Evolutionary conservation across 2,113 vertebrate species (phyloP).

Genomic region (Cyprinodon brontotheroides): DNA sequence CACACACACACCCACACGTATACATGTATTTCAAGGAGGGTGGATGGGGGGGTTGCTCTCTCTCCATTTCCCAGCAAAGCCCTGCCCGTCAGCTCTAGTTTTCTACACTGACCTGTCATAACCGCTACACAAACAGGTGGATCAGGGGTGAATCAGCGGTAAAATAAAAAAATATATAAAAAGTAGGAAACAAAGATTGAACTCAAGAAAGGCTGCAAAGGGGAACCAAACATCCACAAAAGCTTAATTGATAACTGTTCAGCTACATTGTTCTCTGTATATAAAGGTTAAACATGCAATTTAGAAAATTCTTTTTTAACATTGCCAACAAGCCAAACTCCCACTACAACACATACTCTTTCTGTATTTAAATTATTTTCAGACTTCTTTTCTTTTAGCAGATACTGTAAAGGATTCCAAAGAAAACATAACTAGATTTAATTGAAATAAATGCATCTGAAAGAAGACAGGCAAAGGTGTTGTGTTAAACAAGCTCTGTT

Average conservation of each 20-base stretch:
- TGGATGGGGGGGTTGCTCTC: constrained; percentile 32
- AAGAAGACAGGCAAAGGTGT: constrained; percentile 15
- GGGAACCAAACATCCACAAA: constrained; percentile 16
- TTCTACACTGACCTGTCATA: constrained; percentile 70
- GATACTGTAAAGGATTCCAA: constrained; percentile 26
- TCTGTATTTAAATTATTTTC: constrained; percentile 41
- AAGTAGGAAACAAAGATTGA: constrained; percentile 35
- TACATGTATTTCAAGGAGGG: constrained; percentile 25
- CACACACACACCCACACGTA: constrained; percentile 19
- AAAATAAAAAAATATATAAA: constrained; percentile 34
- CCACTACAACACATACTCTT: constrained; percentile 53
- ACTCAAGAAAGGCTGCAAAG: constrained; percentile 22
- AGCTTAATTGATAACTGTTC: constrained; percentile 7
- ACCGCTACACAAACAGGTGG: constrained; percentile 71
- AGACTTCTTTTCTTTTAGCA: constrained; percentile 38
- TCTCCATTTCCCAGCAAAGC: constrained; percentile 70
- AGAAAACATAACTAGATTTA: constrained; percentile 34
- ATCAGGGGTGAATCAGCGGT: constrained; percentile 59
- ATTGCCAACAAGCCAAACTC: constrained; percentile 33
- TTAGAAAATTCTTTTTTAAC: constrained; percentile 47
- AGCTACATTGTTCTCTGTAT: constrained; percentile 16
- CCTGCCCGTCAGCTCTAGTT: constrained; percentile 62
- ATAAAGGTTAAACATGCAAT: constrained; percentile 23
- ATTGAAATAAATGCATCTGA: constrained; percentile 25
- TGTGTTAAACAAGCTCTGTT: background rate